Conservation (phyloP, 2,888 invertebrate genomes). For the Netelia inedita region DNA sequence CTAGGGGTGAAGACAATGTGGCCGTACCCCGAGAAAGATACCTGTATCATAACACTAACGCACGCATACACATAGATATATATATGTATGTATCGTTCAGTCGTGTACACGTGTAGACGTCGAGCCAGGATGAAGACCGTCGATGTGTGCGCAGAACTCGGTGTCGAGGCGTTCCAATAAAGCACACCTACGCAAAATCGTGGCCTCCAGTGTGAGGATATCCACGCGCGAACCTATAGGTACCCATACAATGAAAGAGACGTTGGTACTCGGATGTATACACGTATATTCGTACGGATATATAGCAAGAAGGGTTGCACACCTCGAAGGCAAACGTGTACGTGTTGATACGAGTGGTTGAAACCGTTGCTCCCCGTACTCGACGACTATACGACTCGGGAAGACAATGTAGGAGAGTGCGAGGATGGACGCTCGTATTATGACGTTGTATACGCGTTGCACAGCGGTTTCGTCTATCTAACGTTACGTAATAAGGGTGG, state of each 20-base stretch:
- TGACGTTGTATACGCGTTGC: not conserved
- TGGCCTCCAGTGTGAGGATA: conserved; percentile 18
- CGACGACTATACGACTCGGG: not conserved
- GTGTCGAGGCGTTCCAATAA: conserved; percentile 51
- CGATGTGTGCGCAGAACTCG: conserved; percentile 40
- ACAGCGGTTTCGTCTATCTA: not conserved
- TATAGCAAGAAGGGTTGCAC: conserved; percentile 2
- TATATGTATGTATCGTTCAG: not conserved
- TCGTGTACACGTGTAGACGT: not conserved
- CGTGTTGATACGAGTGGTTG: conserved; percentile 2
- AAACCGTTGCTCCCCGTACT: conserved; percentile 20
- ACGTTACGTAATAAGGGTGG: not conserved
- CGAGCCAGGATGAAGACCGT: not conserved
- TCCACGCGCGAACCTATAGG: conserved; percentile 6
- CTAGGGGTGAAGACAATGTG: conserved; percentile 62
- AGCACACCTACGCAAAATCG: conserved; percentile 38
- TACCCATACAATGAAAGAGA: not conserved
- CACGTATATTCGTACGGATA: not conserved
- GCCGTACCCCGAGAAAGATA: conserved; percentile 9
- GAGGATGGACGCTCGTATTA: not conserved
- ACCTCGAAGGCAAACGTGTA: not conserved
- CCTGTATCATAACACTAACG: not conserved
- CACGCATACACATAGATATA: not conserved
- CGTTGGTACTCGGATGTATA: not conserved
- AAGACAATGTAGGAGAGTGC: conserved; percentile 26